Evolutionary conservation across 2,888 invertebrate genomes (phyloP).

Genomic region (Chironomus riparius): DNA sequence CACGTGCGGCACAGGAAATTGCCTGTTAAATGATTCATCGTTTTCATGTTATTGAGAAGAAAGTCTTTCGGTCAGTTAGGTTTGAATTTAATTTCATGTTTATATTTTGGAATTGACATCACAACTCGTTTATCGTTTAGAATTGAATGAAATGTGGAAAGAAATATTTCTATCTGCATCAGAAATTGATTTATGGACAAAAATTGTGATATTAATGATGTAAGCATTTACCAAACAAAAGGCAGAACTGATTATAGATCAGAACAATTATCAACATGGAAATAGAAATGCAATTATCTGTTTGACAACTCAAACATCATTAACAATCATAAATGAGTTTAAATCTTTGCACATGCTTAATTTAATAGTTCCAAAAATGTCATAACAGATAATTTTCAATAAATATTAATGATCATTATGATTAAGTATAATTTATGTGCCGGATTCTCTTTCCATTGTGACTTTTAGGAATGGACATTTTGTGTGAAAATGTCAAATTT

Average conservation of each 20-base stretch:
- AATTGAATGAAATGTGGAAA: background rate
- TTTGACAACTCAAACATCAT: background rate
- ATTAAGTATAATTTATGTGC: background rate
- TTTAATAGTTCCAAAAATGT: background rate
- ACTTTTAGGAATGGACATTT: too few species aligned
- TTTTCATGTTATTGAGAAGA: too few species aligned
- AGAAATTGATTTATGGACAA: background rate
- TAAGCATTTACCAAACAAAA: too few species aligned
- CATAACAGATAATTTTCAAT: constrained; percentile 11
- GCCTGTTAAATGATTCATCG: constrained; percentile 8
- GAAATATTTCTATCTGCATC: background rate
- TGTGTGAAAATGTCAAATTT: too few species aligned
- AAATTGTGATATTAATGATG: background rate
- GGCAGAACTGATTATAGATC: too few species aligned
- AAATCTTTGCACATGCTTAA: background rate
- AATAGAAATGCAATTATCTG: background rate
- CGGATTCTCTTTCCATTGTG: too few species aligned
- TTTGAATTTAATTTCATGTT: too few species aligned
- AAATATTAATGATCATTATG: background rate
- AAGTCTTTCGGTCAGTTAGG: too few species aligned
- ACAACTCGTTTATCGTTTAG: too few species aligned
- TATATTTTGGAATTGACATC: too few species aligned
- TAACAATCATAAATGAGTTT: background rate
- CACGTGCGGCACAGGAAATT: constrained; percentile 15
- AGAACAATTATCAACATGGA: too few species aligned